Base-by-base conservation (phyloP, 2,797 vertebrate species). In the Gymnodraco acuticeps region DNA sequence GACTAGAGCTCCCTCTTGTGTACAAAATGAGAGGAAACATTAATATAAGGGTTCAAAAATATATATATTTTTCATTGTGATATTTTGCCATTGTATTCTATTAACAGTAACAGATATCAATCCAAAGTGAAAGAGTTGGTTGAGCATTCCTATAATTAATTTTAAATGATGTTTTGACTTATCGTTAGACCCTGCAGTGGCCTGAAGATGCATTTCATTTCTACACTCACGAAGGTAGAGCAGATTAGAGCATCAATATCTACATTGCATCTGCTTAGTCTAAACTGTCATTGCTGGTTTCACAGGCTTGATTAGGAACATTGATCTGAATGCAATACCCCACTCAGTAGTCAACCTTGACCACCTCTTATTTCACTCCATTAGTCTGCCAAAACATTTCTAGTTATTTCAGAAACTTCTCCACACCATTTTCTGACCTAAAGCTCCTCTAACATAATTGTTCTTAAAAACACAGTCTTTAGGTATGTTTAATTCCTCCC, bases 1-100 rank as follows among this genome's bases (percentile, higher is more conserved):
- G 8, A 38, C 59, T 10, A 43, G 6, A 62, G 53, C 68, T 3
- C 82, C 81, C 70, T 73, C 89, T 87, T 38, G 73, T 70, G 86
- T 65, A 19, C 0, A 8, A 1, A 0, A 42, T 12, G 2, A 56
- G 64, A 5, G 51, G 3, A 48, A 45, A 23, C 27, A 27, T 27
- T 27, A 27, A 27, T 27, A 27, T 27, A 27, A 27, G 27, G 27
- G 27, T 27, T 27, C 4, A 27, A 27, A 27, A 27, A 27, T 1
- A 27, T 27, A 5, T 27, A 27, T 5, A 4, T 27, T 27, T 27
- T 5, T 27, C 27, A 27, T 38, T 38, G 33, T 9, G 8, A 9
- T 38, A 38, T 38, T 9, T 38, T 38, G 33, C 33, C 33, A 38
- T 33, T 38, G 38, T 5, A 38, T 38, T 33, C 33, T 38, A 9